A percentile compares a stretch with the other conserved stretches of the same genome.
These are phyloP conservation scores for Prosopocoilus inquinatus DNA, from an alignment of 2,888 invertebrate species.

Conservation along the genomic window DNA sequence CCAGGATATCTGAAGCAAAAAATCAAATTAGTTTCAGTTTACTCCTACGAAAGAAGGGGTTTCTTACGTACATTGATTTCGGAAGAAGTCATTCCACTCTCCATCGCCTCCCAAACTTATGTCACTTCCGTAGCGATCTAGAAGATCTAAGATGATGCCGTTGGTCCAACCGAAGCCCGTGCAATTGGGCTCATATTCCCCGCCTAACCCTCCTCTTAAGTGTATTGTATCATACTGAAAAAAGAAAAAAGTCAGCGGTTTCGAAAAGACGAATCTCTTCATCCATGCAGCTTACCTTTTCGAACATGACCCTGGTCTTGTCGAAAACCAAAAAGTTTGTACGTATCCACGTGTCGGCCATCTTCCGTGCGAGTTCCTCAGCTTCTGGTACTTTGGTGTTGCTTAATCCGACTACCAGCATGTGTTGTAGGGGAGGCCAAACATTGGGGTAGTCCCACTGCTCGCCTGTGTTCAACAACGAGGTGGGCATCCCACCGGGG, in stretches of 20 bases:
- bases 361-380: constrained; percentile 63
- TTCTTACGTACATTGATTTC: too few relatives aligned
- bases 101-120: constrained; percentile 7
- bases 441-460: constrained; percentile 94
- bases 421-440: constrained; percentile 91
- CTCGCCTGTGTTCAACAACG: constrained; percentile 73
- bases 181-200: constrained; percentile 87
- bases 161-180: constrained; percentile 96
- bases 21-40: too few relatives aligned
- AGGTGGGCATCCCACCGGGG: constrained; percentile 80
- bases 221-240: constrained; percentile 61
- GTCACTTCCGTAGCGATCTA: constrained; percentile 65
- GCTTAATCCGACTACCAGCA: constrained; percentile 75
- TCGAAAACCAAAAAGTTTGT: constrained; percentile 76
- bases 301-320: constrained; percentile 72
- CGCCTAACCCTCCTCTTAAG: constrained; percentile 67
- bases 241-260: neutral
- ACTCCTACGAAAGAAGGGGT: too few relatives aligned
- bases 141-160: constrained; percentile 81
- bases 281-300: constrained; percentile 62
- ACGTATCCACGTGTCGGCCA: constrained; percentile 79
- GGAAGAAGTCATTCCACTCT: too few relatives aligned
- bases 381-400: constrained; percentile 66
- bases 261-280: too few relatives aligned
- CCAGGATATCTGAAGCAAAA: too few relatives aligned